Evolutionary conservation across 2,797 vertebrate species (phyloP), one percentile per base, ranked within the genome.

Genomic region (Holocentrus rufus): DNA sequence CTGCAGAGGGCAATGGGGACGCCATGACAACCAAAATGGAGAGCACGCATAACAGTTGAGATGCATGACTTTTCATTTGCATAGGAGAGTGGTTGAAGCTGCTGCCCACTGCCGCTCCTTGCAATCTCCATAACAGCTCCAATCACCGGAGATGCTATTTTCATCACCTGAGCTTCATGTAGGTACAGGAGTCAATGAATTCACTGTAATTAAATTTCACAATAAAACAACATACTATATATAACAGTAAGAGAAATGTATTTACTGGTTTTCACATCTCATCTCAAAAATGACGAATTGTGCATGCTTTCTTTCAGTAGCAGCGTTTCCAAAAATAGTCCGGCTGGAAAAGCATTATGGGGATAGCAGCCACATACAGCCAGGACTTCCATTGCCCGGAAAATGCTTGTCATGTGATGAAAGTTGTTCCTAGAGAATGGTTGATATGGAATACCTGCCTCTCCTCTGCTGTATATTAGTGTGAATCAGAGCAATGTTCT

Each of bases 301-400:
- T 67, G 79, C 84, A 85, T 84, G 60, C 83, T 82, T 84, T 87
- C 36, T 47, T 85, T 85, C 76, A 79, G 71, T 84, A 80, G 79
- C 80, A 81, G 82, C 82, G 73, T 80, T 79, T 85, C 75, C 69
- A 74, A 75, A 66, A 83, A 76, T 83, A 84, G 72, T 75, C 73
- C 72, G 82, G 74, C 65, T 52, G 53, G 78, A 77, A 66, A 74
- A 62, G 74, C 64, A 58, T 74, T 67, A 46, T 44, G 78, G 67
- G 25, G 25, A 27, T 61, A 60, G 71, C 58, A 74, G 72, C 80
- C 75, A 77, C 84, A 73, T 73, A 69, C 83, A 81, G 77, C 77
- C 62, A 77, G 69, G 66, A 30, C 30, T 47, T 64, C 69, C 65
- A 76, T 85, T 62, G 70, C 83, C 65, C n/a, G 76, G 52, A 76